Base-by-base conservation (phyloP, 2,888 invertebrate genomes). In the Phyto melanocephala region DNA sequence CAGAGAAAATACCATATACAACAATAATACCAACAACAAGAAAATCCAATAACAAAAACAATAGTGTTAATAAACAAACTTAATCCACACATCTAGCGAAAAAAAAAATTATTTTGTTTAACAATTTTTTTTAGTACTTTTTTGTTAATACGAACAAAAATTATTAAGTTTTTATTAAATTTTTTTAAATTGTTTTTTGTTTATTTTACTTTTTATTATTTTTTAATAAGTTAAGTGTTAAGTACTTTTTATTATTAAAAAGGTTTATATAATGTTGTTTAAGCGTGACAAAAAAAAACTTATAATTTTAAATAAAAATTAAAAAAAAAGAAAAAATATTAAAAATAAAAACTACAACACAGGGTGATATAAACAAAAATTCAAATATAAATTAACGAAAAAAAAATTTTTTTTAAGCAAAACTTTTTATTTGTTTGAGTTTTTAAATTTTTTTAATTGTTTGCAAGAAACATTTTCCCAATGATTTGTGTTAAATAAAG, bases 281-380 rank as follows among this genome's bases (percentile, higher is more conserved):
- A 87, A 87, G 87, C 81, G 83, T 71, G 5, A 52, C 58, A 58
- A 67, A 33, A 40, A 47, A 58, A 28, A 37, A 63, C 28, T 63
- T 62, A 68, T 63, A 75, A 72, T 81, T 76, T 80, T 75, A 63
- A 63, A 68, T 67, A 62, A 67, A 15, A 63, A 72, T 40, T 47
- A 17, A 7, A 47, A 65, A 62, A 24, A 56, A 54, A 35, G 28
- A 56, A 11, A 47, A 63, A 62, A 42, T 54, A 33, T 54, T 77
- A 37, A 47, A 54, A 58, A 56, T 33, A 83, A 85, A 85, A 84
- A 88, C 88, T 88, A 89, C 88, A 89, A 89, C 87, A 89, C 89
- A 90, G 89, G 89, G 89, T 90, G 89, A 90, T 90, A 90, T 88
- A 86, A 87, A 89, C 22, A 67, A 74, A 81, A 70, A 52, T n/a